phyloP scores from a whole-genome alignment of 2,888 invertebrate genomes.

The Galerucella pusilla region DNA sequence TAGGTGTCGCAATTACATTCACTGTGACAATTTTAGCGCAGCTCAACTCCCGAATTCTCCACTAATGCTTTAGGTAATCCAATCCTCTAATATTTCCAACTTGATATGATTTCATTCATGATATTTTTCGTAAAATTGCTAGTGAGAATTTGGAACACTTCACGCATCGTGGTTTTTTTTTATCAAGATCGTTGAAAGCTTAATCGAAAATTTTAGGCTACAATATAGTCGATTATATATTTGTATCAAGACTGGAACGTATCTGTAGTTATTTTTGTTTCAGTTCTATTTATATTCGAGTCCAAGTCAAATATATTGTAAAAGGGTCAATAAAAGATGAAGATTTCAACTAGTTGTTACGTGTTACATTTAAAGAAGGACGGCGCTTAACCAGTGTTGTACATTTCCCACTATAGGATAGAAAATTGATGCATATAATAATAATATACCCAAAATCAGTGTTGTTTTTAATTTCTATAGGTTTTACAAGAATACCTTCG shows the following conservation, averaged over 20 bases:
- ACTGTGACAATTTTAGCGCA: conserved; percentile 32
- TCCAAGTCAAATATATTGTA: neutral
- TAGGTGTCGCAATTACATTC: conserved; percentile 28
- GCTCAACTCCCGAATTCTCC: conserved; percentile 1
- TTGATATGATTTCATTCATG: conserved; percentile 20
- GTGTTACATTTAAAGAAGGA: too few relatives aligned
- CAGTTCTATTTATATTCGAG: neutral
- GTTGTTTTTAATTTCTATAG: too few relatives aligned
- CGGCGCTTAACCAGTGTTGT: too few relatives aligned
- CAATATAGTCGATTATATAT: neutral
- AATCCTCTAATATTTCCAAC: conserved; percentile 17
- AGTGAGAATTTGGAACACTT: neutral
- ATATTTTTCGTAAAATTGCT: neutral
- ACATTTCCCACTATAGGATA: too few relatives aligned
- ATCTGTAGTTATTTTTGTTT: neutral
- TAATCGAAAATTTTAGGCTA: neutral
- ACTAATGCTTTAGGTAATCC: conserved; percentile 23
- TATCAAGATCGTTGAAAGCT: neutral
- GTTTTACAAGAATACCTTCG: too few relatives aligned
- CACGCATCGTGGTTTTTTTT: neutral
- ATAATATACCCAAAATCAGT: too few relatives aligned
- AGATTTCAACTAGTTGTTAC: too few relatives aligned
- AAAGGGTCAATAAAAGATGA: neutral
- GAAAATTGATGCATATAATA: too few relatives aligned
- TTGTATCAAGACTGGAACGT: neutral